Evolutionary conservation across 2,797 vertebrate species (phyloP).

Genomic region (Paguma larvata): DNA sequence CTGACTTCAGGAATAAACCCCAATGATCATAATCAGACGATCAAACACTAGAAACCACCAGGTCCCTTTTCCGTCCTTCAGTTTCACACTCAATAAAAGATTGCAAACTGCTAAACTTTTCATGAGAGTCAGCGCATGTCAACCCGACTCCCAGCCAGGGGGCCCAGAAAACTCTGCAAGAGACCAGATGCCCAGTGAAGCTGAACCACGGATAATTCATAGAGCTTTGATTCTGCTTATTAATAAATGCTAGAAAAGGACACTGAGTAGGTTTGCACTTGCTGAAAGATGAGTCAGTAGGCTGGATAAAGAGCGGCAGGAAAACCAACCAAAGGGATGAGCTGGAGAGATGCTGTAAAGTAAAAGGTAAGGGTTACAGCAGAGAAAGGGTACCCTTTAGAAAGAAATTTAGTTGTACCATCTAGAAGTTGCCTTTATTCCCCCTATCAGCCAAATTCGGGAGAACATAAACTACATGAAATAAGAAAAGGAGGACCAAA

Average conservation of each 20-base stretch:
- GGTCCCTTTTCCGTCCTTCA: not conserved
- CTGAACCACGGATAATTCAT: not conserved
- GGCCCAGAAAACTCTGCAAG: not conserved
- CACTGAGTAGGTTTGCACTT: not conserved
- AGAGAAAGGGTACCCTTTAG: not conserved
- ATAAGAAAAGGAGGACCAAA: not conserved
- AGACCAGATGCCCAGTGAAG: not conserved
- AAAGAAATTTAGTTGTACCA: not conserved
- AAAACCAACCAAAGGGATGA: not conserved
- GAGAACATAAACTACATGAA: not conserved
- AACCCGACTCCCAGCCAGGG: not conserved
- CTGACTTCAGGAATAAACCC: slow-evolving; percentile 21
- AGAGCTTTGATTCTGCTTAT: not conserved
- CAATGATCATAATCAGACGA: not conserved
- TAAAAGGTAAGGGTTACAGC: not conserved
- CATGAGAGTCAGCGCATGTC: not conserved
- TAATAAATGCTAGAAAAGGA: not conserved
- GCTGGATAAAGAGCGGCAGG: not conserved
- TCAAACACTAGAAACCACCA: not conserved
- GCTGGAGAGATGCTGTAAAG: not conserved
- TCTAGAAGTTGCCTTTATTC: not conserved
- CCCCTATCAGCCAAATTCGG: not conserved
- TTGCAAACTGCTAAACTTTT: not conserved
- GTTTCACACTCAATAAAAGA: not conserved
- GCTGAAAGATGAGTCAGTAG: not conserved